Base-by-base conservation (phyloP, 1,140 invertebrate genomes). In the Cydia splendana region DNA sequence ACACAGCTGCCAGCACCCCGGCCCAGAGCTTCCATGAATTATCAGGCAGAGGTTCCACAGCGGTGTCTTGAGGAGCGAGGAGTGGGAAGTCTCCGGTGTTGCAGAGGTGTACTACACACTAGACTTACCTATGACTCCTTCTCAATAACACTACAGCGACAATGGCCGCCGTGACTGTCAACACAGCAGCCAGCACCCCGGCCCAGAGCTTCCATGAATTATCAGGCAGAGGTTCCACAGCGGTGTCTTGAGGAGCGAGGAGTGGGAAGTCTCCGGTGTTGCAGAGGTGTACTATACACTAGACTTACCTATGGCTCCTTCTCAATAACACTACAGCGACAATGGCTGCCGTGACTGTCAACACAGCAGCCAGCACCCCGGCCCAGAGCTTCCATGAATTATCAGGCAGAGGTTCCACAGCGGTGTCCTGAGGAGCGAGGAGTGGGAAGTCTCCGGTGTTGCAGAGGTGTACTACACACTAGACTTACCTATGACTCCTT, bases 221-320 rank as follows among this genome's bases (percentile, higher is more conserved):
- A 1, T 78, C 53, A 1, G 83, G 77, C 20, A 88, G 79, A 2
- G 86, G 84, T 62, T 87, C 81, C 10, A 87, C 82, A 4, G 84
- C 77, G 0, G 86, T 81, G 78, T 84, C 90, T 4, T 91, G 81
- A 0, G 93, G 93, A 7, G 95, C 94, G 69, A 96, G 88, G 76
- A 94, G 89, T 0, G 97, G 97, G 91, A 97, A 98, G 15, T 94
- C 94, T 0, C 97, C 97, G 80, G 94, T 95, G 82, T 98, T 98
- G 86, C 97, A 98, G 86, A 95, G 95, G 88, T 98, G 28, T 28
- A 28, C 28, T 28, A 28, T 28, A n/a, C n/a, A 3, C 28, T 28
- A 2, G 28, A 28, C 28, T 28, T 28, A 92, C 93, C 91, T 85
- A 65, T 92, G 90, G 74, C 80, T 88, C 65, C 91, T 84, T 12